Conservation (phyloP, 2,113 vertebrate species). For the Leucoraja erinaceus region DNA sequence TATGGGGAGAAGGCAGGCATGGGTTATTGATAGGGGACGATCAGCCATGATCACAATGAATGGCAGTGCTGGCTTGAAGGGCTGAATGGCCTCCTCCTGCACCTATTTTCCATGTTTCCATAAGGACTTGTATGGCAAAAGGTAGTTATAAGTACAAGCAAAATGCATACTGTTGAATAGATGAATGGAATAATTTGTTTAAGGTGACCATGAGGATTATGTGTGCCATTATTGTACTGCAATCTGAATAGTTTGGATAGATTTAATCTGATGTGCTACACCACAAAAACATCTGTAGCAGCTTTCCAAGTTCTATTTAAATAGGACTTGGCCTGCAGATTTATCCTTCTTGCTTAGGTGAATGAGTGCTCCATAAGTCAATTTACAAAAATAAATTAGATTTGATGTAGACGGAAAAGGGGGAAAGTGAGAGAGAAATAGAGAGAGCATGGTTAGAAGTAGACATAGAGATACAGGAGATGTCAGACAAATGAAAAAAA, state of each 20-base stretch:
- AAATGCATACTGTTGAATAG: no score
- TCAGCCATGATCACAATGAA: no score
- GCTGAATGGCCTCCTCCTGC: no score
- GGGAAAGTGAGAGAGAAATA: background rate
- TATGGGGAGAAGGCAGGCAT: no score
- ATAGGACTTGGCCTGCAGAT: background rate
- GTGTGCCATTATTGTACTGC: background rate
- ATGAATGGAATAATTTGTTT: no score
- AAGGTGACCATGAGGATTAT: no score
- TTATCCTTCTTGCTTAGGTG: background rate
- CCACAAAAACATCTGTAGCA: background rate
- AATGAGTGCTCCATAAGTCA: background rate
- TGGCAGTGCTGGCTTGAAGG: no score
- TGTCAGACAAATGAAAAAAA: background rate
- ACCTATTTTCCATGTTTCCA: no score
- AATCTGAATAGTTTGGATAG: background rate
- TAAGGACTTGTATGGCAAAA: no score
- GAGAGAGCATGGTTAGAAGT: background rate
- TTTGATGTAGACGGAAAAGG: background rate
- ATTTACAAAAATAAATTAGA: background rate
- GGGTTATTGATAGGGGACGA: no score
- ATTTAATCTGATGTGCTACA: background rate
- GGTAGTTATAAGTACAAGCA: no score
- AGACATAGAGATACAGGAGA: background rate
- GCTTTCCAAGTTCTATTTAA: background rate